Percentiles rank a stretch among this genome's conserved stretches.
Conservation (phyloP, 2,113 vertebrate genomes). For the Amphiprion percula region DNA sequence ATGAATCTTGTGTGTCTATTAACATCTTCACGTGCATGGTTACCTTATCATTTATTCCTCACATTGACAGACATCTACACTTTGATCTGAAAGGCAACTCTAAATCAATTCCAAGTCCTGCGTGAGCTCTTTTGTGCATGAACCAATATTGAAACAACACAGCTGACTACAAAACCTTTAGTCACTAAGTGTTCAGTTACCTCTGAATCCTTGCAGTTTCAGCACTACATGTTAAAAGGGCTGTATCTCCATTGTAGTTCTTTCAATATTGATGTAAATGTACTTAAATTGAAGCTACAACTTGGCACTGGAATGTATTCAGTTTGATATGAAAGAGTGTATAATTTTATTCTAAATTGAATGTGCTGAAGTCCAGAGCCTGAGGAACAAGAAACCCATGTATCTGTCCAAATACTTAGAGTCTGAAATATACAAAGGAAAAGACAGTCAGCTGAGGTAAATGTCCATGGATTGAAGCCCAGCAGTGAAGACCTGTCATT, state of each 20-base stretch:
- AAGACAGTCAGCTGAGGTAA: constrained; percentile 1
- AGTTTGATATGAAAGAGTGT: background rate
- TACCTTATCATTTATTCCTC: background rate
- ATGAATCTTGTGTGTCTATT: too few species aligned
- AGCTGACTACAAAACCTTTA: background rate
- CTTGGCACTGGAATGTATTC: background rate
- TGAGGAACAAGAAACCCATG: too few species aligned
- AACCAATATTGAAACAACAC: background rate
- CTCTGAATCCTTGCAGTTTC: background rate
- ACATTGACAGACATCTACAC: background rate
- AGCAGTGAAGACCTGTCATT: constrained; percentile 15
- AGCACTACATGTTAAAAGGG: background rate
- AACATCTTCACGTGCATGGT: background rate
- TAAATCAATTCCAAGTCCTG: background rate
- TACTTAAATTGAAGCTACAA: background rate
- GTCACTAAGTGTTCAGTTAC: too few species aligned
- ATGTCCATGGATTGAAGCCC: background rate
- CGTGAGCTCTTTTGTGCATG: background rate
- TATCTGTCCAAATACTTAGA: background rate
- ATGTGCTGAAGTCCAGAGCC: background rate
- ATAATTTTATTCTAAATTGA: background rate
- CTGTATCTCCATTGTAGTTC: background rate
- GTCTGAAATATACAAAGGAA: background rate
- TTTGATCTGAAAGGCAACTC: background rate
- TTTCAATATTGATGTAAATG: background rate